These are phyloP conservation scores for Drosophila tani DNA, from an alignment of 1,140 invertebrate species.

Conservation along the genomic window DNA sequence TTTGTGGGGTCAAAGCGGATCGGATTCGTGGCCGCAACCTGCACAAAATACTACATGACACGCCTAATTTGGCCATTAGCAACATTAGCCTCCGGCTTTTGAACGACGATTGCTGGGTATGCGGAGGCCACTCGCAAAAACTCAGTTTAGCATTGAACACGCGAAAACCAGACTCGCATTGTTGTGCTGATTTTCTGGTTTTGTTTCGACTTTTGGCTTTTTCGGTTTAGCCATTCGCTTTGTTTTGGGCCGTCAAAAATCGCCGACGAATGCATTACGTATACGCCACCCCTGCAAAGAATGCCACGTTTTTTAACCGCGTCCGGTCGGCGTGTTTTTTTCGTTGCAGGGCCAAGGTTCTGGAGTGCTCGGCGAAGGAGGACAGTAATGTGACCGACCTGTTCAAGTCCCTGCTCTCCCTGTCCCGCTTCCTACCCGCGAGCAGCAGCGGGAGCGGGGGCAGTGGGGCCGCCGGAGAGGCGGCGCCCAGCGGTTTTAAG, in stretches of 20 bases:
- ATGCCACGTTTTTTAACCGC: conserved; percentile 30
- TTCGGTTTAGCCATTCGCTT: conserved; percentile 24
- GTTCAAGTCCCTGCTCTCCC: conserved; percentile 89
- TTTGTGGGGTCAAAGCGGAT: not conserved
- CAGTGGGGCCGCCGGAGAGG: conserved; percentile 85
- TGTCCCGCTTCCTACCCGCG: conserved; percentile 88
- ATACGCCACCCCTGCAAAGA: conserved; percentile 42
- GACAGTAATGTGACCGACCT: conserved; percentile 92
- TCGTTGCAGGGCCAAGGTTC: conserved; percentile 88
- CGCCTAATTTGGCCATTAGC: conserved; percentile 73
- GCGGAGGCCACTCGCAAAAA: conserved; percentile 41
- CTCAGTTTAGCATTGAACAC: conserved; percentile 40
- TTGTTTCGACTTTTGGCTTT: conserved; percentile 27
- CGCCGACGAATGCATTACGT: conserved; percentile 31
- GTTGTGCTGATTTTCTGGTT: conserved; percentile 20
- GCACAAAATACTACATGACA: conserved; percentile 48
- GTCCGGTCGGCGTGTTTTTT: not conserved
- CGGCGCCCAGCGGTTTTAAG: conserved; percentile 87
- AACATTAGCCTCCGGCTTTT: conserved; percentile 27
- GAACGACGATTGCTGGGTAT: not conserved
- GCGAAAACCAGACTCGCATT: conserved; percentile 14
- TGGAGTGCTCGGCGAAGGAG: conserved; percentile 93
- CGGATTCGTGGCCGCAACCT: conserved; percentile 35
- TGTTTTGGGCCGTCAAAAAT: conserved; percentile 6
- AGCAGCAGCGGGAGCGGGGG: conserved; percentile 85